Conservation (phyloP, 2,113 vertebrate species). For the Tricholaema leucomelas region DNA sequence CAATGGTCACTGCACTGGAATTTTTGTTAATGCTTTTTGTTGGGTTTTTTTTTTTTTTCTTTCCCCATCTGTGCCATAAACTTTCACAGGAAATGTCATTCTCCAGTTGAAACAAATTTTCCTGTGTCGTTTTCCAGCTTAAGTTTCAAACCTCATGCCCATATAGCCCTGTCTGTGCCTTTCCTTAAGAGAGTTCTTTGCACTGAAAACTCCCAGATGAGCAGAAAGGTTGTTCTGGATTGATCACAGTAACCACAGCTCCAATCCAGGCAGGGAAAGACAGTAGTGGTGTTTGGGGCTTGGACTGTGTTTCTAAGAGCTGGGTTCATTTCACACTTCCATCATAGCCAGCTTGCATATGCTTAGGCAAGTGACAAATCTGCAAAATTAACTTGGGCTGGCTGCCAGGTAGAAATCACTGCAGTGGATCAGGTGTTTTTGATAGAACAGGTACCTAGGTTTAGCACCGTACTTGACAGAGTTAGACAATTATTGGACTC, state of each 20-base stretch:
- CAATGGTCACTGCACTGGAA: background rate
- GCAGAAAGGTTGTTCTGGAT: background rate
- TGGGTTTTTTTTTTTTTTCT: background rate
- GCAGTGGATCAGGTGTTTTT: background rate
- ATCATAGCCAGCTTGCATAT: background rate
- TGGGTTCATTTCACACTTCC: background rate
- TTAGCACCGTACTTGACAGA: too few relatives aligned
- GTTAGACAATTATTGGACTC: too few relatives aligned
- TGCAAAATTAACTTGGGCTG: background rate
- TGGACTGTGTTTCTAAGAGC: background rate
- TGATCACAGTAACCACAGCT: background rate
- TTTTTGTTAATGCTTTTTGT: background rate
- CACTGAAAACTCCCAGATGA: background rate
- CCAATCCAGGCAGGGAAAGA: background rate
- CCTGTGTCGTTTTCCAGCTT: background rate
- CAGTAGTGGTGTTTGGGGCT: background rate
- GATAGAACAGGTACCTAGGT: rapidly evolving
- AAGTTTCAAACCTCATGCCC: background rate
- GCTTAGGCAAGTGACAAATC: background rate
- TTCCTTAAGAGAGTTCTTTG: background rate
- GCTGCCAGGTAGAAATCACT: background rate
- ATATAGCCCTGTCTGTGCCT: background rate
- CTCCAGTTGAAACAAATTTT: background rate
- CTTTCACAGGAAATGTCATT: background rate
- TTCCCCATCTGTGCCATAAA: background rate